Conservation (phyloP, 1,140 invertebrate genomes). For the Lineus longissimus region DNA sequence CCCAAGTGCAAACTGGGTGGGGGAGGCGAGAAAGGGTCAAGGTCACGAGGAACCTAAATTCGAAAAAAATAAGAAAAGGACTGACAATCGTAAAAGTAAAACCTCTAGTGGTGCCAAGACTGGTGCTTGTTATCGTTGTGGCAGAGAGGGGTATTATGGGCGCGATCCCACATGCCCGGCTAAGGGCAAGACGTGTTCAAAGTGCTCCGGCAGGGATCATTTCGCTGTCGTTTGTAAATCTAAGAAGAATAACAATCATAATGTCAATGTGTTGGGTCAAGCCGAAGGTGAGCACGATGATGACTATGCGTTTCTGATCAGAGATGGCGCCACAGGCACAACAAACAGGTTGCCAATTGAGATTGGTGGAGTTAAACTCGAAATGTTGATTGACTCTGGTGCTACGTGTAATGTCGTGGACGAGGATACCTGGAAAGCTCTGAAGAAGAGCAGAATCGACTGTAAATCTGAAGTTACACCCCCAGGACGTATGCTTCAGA, state of each 20-base stretch:
- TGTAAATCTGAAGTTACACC: not conserved
- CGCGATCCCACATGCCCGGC: not conserved
- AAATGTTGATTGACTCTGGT: not conserved
- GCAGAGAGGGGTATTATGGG: not conserved
- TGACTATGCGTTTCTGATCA: not conserved
- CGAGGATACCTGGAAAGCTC: not conserved
- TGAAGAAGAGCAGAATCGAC: not conserved
- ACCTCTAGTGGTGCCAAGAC: not conserved
- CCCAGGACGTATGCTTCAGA: not conserved
- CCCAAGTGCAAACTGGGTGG: not conserved
- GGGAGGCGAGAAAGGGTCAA: not conserved
- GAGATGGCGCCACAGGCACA: not conserved
- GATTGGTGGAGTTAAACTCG: not conserved
- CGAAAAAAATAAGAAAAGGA: not conserved
- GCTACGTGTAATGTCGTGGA: not conserved
- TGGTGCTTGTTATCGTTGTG: not conserved
- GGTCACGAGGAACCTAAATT: not conserved
- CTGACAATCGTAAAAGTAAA: not conserved
- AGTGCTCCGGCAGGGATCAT: not conserved
- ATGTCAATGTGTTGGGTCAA: too few relatives aligned
- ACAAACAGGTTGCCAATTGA: not conserved
- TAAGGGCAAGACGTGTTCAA: not conserved
- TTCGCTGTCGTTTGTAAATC: not conserved
- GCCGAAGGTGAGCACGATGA: not conserved
- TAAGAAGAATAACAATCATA: not conserved